These are phyloP conservation scores for Limnodromus scolopaceus DNA, from an alignment of 2,797 vertebrate species.

Conservation along the genomic window DNA sequence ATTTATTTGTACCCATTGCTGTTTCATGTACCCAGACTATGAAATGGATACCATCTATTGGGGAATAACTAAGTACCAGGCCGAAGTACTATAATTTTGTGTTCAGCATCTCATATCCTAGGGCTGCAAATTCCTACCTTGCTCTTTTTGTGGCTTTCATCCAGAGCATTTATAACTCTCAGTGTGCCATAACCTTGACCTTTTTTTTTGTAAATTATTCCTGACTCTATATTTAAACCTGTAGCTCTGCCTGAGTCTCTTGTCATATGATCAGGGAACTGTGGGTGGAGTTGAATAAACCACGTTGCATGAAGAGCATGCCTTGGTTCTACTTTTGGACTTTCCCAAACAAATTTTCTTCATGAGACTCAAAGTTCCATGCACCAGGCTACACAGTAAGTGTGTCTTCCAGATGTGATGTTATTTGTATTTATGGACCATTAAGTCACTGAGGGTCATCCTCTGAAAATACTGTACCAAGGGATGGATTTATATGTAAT, in stretches of 20 bases:
- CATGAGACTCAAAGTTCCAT: background rate
- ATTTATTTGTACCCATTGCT: background rate
- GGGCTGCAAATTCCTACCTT: background rate
- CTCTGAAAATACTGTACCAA: background rate
- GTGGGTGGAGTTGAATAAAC: background rate
- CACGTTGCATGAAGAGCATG: rapidly evolving
- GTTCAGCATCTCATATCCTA: background rate
- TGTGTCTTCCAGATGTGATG: background rate
- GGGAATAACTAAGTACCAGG: background rate
- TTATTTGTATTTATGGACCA: background rate
- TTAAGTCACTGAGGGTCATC: background rate
- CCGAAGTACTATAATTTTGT: background rate
- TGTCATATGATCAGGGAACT: background rate
- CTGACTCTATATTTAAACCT: background rate
- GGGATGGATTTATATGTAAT: background rate
- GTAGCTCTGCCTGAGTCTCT: background rate
- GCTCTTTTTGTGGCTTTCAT: background rate
- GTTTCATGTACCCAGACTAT: background rate
- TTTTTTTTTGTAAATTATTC: background rate
- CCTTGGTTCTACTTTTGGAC: background rate
- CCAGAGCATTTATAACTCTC: background rate
- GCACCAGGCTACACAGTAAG: background rate
- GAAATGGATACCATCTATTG: background rate
- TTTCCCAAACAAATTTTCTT: background rate
- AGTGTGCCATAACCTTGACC: background rate